Evolutionary conservation across 2,113 vertebrate genomes (phyloP).

Genomic region (Acrocephalus arundinaceus): DNA sequence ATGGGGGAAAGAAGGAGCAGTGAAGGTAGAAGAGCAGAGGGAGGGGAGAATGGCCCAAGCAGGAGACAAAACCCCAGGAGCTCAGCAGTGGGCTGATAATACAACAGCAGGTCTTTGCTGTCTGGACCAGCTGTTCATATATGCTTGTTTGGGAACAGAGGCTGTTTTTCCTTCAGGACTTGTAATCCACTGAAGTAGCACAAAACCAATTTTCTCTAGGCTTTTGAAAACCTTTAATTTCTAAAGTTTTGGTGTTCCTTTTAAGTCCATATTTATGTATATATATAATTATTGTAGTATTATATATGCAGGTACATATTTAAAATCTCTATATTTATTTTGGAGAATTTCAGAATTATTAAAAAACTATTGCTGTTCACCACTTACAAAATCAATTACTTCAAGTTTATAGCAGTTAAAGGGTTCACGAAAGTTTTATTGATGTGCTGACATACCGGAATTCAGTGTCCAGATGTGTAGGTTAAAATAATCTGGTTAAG

Average conservation of each 20-base stretch:
- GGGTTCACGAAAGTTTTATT: neutral
- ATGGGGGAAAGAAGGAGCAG: neutral
- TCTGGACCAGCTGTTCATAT: constrained; percentile 40
- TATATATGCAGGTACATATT: neutral
- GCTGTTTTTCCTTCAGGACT: neutral
- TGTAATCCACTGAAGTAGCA: neutral
- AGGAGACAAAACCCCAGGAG: neutral
- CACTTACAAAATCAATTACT: neutral
- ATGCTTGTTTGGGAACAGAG: neutral
- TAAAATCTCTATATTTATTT: neutral
- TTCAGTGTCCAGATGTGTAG: neutral
- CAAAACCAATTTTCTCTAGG: neutral
- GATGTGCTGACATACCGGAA: neutral
- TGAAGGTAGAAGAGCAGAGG: neutral
- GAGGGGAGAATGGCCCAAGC: neutral
- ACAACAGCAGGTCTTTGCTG: neutral
- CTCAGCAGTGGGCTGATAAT: neutral
- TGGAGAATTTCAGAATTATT: neutral
- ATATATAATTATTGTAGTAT: neutral
- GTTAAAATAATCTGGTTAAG: neutral
- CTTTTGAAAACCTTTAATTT: neutral
- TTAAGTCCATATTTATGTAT: neutral
- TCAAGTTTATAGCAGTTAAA: neutral
- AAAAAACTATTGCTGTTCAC: neutral
- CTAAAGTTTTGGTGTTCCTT: neutral